Evolutionary conservation across 30 jellyfish, hydroid and myxozoan species (phyloP).

Genomic region (Sanderia malayensis): DNA sequence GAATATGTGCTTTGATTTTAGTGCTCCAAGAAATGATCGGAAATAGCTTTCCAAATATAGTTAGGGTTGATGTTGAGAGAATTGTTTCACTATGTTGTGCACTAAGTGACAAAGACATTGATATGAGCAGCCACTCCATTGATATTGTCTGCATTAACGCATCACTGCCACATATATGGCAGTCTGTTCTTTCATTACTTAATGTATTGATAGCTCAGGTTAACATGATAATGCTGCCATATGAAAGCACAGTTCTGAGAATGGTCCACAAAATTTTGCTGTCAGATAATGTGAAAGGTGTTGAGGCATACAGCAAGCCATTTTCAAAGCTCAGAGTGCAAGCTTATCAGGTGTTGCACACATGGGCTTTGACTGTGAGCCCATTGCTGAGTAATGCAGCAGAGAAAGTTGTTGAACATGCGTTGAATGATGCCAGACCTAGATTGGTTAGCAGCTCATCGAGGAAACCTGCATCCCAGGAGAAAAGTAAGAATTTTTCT

Average conservation of each 20-base stretch:
- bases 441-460: too few relatives aligned
- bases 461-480: background rate
- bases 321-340: slow-evolving; percentile 7
- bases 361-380: slow-evolving; percentile 22
- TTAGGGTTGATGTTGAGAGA: background rate
- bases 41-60: slow-evolving; percentile 15
- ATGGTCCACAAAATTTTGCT: background rate
- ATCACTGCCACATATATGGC: slow-evolving; percentile 26
- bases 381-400: background rate
- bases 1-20: slow-evolving; percentile 11
- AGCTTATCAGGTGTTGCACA: slow-evolving; percentile 30
- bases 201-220: slow-evolving; percentile 18
- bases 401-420: slow-evolving; percentile 12
- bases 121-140: slow-evolving; percentile 2
- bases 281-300: background rate
- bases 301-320: background rate
- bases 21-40: slow-evolving; percentile 36
- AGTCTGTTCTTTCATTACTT: slow-evolving; percentile 19
- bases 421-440: slow-evolving; percentile 18
- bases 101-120: slow-evolving; percentile 3
- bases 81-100: slow-evolving; percentile 12
- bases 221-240: slow-evolving; percentile 33
- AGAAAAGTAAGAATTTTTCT: slow-evolving; percentile 25
- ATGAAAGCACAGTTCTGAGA: slow-evolving; percentile 4
- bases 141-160: slow-evolving; percentile 26